Evolutionary conservation across 2,888 invertebrate species (phyloP).

Genomic region (Xiphydria camelus): DNA sequence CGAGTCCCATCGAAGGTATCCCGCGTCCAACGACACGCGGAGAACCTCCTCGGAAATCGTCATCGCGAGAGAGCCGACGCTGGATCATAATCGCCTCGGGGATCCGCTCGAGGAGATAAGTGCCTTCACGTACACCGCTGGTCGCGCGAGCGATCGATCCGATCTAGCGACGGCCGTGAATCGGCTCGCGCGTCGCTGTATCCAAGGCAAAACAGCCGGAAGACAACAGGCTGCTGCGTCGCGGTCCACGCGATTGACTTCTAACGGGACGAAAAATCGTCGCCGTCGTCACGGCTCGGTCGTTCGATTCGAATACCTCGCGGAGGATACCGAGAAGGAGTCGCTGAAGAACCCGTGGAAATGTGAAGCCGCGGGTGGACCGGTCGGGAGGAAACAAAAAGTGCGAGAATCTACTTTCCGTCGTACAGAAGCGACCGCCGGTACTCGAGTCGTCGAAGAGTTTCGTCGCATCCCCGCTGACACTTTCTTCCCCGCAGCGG

Average conservation of each 20-base stretch:
- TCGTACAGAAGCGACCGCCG: too few relatives aligned
- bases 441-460: too few relatives aligned
- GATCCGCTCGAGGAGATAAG: conserved; percentile 30
- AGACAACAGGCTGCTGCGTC: conserved; percentile 1
- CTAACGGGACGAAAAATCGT: conserved; percentile 12
- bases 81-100: conserved; percentile 42
- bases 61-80: neutral
- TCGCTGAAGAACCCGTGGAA: too few relatives aligned
- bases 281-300: conserved; percentile 4
- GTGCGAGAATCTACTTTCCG: too few relatives aligned
- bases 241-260: conserved; percentile 3
- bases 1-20: too few relatives aligned
- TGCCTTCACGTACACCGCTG: conserved; percentile 18
- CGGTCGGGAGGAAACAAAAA: too few relatives aligned
- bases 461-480: too few relatives aligned
- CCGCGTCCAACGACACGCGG: too few relatives aligned
- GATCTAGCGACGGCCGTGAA: conserved; percentile 11
- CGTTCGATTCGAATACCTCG: neutral
- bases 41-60: neutral
- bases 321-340: too few relatives aligned
- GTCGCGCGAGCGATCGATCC: conserved; percentile 15
- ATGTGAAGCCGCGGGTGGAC: too few relatives aligned
- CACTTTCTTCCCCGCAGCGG: too few relatives aligned
- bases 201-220: conserved; percentile 18
- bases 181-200: conserved; percentile 12